phyloP scores from a whole-genome alignment of 2,113 vertebrate species.

The Aphelocoma coerulescens region DNA sequence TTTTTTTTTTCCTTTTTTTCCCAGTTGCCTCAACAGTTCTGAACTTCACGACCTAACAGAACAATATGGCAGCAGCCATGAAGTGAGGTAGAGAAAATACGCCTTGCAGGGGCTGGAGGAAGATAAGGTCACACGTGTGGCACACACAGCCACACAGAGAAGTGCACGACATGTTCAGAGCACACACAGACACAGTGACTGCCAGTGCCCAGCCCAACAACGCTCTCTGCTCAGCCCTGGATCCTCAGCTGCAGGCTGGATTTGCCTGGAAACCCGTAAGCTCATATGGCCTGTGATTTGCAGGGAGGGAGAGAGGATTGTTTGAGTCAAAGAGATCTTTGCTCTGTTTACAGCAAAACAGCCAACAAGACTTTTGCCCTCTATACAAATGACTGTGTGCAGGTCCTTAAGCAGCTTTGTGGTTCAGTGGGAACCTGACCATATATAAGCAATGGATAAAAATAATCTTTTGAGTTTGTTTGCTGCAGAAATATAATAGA shows the following conservation, averaged over 20 bases:
- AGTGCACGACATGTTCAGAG: neutral
- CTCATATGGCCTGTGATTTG: accelerated
- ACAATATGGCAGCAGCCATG: accelerated
- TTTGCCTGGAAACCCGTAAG: neutral
- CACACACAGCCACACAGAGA: neutral
- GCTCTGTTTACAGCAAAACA: neutral
- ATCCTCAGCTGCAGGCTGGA: neutral
- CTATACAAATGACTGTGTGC: neutral
- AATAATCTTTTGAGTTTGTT: neutral
- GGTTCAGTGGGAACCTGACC: neutral
- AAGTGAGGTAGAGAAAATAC: accelerated
- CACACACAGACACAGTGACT: neutral
- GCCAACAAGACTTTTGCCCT: neutral
- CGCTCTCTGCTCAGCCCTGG: neutral
- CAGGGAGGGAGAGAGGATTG: neutral
- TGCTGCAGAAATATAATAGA: neutral
- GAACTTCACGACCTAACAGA: neutral
- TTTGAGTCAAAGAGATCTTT: neutral
- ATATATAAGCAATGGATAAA: neutral
- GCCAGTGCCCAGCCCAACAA: neutral
- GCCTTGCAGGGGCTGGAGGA: neutral
- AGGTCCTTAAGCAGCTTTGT: neutral
- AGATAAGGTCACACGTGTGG: neutral
- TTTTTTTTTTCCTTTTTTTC: neutral
- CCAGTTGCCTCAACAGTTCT: neutral